These are phyloP conservation scores for Hippocampus kuda DNA, from an alignment of 2,797 vertebrate species.

Conservation along the genomic window DNA sequence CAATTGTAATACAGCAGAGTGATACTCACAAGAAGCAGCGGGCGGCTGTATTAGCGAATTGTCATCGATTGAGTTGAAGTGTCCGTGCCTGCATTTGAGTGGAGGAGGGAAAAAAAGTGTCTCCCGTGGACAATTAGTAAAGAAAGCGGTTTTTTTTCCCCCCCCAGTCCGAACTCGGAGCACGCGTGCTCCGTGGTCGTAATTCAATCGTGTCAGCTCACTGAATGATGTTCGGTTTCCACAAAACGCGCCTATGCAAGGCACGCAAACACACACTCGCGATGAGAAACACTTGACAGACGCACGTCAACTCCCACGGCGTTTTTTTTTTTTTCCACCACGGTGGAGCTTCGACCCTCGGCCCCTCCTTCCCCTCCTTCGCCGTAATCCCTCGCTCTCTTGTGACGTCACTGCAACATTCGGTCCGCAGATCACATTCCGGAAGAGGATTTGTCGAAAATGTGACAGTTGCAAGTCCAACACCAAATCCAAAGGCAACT, in stretches of 20 bases:
- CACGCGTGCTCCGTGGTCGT: not conserved
- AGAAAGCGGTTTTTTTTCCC: not conserved
- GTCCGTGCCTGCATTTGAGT: not conserved
- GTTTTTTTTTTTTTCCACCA: no score
- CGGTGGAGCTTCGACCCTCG: not conserved
- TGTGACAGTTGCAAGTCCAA: not conserved
- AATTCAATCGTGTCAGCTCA: not conserved
- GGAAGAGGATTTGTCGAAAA: not conserved
- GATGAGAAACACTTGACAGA: not conserved
- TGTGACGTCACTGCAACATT: slow-evolving; percentile 29
- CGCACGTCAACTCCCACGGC: not conserved
- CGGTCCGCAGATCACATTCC: slow-evolving; percentile 9
- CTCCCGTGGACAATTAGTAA: slow-evolving; percentile 2
- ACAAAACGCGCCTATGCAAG: no score
- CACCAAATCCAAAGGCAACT: not conserved
- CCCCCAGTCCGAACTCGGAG: not conserved
- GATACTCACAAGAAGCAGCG: not conserved
- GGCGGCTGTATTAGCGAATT: not conserved
- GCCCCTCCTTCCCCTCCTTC: not conserved
- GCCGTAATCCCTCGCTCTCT: not conserved
- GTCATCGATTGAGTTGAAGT: not conserved
- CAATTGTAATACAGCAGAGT: not conserved
- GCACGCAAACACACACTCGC: not conserved
- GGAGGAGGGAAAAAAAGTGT: not conserved
- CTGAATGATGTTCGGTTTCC: not conserved